A percentile compares a stretch with the other conserved stretches of the same genome.
These are phyloP conservation scores for Ranitomeya variabilis DNA, from an alignment of 2,113 vertebrate genomes.

Conservation along the genomic window DNA sequence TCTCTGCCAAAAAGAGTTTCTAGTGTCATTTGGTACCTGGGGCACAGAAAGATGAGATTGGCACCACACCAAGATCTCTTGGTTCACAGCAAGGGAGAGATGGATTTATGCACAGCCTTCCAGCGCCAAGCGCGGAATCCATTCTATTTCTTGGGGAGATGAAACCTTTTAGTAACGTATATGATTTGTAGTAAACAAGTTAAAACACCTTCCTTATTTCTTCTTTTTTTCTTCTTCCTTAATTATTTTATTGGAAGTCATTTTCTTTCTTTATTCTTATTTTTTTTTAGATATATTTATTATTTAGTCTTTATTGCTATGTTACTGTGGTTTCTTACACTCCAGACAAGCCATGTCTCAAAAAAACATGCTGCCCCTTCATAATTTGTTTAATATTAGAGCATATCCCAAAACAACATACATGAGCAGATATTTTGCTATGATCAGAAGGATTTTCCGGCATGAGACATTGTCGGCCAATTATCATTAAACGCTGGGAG, in stretches of 20 bases:
- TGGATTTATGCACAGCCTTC: conserved; percentile 50
- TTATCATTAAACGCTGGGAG: conserved; percentile 14
- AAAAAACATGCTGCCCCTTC: background rate
- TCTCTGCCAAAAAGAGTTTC: conserved; percentile 58
- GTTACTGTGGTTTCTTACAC: background rate
- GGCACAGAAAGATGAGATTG: conserved; percentile 57
- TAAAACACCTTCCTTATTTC: background rate
- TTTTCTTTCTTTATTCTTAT: background rate
- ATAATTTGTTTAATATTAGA: background rate
- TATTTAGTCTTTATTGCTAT: background rate
- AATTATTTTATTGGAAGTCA: background rate
- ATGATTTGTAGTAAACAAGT: conserved; percentile 42
- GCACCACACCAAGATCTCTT: conserved; percentile 53
- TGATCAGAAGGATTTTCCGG: background rate
- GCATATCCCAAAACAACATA: background rate
- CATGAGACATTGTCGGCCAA: background rate
- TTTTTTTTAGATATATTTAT: no score
- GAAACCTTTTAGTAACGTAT: conserved; percentile 40
- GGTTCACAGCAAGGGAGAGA: conserved; percentile 56
- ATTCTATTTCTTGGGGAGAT: conserved; percentile 43
- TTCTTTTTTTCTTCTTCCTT: background rate
- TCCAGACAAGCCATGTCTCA: background rate
- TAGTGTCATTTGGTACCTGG: conserved; percentile 57
- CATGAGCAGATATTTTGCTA: background rate
- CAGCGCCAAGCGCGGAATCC: conserved; percentile 18